Conservation (phyloP, 2,888 invertebrate genomes). For the Zaprionus bogoriensis region DNA sequence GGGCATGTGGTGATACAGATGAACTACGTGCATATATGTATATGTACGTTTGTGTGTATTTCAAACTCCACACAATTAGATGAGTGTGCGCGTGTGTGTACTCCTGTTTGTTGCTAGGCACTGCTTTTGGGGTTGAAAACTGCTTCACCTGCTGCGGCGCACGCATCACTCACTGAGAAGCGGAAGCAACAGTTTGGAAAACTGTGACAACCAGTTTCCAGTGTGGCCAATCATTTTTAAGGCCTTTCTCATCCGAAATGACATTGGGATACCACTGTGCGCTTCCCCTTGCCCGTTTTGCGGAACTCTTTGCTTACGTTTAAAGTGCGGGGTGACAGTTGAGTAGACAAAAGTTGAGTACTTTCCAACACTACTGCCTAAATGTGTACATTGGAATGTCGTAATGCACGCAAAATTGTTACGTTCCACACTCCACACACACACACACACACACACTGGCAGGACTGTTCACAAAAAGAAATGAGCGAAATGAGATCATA, state of each 20-base stretch:
- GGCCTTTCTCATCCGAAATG: slow-evolving; percentile 13
- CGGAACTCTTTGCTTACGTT: slow-evolving; percentile 23
- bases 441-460: not conserved
- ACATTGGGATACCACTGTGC: slow-evolving; percentile 6
- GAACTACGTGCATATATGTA: not conserved
- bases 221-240: not conserved
- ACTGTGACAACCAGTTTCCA: slow-evolving; percentile 1
- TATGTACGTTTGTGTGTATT: not conserved
- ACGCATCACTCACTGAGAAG: not conserved
- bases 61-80: not conserved
- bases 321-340: not conserved
- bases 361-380: slow-evolving; percentile 14
- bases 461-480: slow-evolving; percentile 1
- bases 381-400: not conserved
- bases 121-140: slow-evolving; percentile 3
- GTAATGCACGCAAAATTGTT: not conserved
- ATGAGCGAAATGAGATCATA: slow-evolving; percentile 32
- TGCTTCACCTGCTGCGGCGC: slow-evolving; percentile 17
- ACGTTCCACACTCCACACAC: too few relatives aligned
- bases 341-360: slow-evolving; percentile 5
- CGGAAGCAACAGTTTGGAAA: slow-evolving; percentile 19
- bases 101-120: slow-evolving; percentile 20
- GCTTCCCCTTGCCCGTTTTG: slow-evolving; percentile 12
- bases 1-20: slow-evolving; percentile 28
- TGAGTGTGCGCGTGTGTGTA: not conserved